Percentiles rank a stretch among this genome's conserved stretches.
These are phyloP conservation scores for Dromas ardeola DNA, from an alignment of 2,113 vertebrate species.

Conservation along the genomic window DNA sequence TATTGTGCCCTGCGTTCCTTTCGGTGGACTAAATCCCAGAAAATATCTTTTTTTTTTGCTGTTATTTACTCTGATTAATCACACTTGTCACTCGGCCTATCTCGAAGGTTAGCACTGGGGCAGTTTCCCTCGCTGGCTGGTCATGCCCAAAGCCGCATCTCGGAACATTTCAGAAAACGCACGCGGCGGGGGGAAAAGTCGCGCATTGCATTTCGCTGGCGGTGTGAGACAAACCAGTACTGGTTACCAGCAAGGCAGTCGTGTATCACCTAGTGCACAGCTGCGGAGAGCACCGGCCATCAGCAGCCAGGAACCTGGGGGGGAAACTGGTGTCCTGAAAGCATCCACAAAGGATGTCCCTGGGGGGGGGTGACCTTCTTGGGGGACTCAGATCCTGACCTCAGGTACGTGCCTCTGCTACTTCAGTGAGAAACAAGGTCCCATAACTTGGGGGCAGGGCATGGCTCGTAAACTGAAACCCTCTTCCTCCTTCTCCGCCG, in stretches of 20 bases:
- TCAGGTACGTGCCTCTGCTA: neutral
- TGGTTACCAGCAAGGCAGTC: neutral
- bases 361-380: neutral
- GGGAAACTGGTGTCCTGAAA: neutral
- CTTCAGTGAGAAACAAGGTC: neutral
- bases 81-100: neutral
- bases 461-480: neutral
- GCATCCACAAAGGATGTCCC: neutral
- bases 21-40: neutral
- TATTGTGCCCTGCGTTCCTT: neutral
- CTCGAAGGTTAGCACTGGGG: neutral
- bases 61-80: slow-evolving; percentile 19
- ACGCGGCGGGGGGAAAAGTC: neutral
- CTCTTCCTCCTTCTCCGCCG: neutral
- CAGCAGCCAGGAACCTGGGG: neutral
- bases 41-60: neutral
- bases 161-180: neutral
- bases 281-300: neutral
- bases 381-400: neutral
- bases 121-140: neutral
- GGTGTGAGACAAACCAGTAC: neutral
- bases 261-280: too few species aligned
- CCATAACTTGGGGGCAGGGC: accelerated
- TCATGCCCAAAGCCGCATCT: neutral
- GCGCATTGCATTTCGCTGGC: neutral